Evolutionary conservation across 2,797 vertebrate species (phyloP).

Genomic region (Rhadinocentrus ornatus): DNA sequence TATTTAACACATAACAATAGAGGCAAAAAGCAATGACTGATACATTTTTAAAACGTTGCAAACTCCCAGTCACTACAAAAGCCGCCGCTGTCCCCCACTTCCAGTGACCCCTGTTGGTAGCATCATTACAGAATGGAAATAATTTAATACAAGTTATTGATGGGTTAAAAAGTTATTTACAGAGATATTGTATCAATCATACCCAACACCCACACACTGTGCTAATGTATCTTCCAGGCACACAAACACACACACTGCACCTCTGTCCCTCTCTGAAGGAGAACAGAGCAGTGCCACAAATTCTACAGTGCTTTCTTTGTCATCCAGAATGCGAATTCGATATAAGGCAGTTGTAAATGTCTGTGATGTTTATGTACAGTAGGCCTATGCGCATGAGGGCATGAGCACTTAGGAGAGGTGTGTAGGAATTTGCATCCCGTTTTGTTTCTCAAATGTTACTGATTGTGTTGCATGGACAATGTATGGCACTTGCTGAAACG

Average conservation of each 20-base stretch:
- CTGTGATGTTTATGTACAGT: constrained; percentile 5
- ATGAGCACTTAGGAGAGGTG: constrained; percentile 27
- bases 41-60: constrained; percentile 8
- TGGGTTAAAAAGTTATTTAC: not conserved
- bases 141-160: constrained; percentile 42
- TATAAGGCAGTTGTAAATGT: constrained; percentile 78
- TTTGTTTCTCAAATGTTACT: constrained; percentile 19
- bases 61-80: not conserved
- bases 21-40: not conserved
- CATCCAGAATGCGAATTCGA: constrained; percentile 77
- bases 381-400: not conserved
- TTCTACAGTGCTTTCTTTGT: constrained; percentile 84
- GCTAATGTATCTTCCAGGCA: constrained; percentile 18
- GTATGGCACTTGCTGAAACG: constrained; percentile 46
- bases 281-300: constrained; percentile 59
- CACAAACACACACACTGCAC: constrained; percentile 43
- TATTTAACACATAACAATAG: not conserved
- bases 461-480: constrained; percentile 20
- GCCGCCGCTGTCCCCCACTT: not conserved
- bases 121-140: constrained; percentile 46
- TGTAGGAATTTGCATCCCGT: constrained; percentile 15
- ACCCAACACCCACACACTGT: constrained; percentile 29
- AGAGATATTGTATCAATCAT: not conserved
- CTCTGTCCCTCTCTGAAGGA: constrained; percentile 54
- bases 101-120: constrained; percentile 19